Percentiles rank a stretch among this genome's conserved stretches.
phyloP scores from a whole-genome alignment of 1,140 invertebrate genomes.

The Lordiphosa stackelbergi region DNA sequence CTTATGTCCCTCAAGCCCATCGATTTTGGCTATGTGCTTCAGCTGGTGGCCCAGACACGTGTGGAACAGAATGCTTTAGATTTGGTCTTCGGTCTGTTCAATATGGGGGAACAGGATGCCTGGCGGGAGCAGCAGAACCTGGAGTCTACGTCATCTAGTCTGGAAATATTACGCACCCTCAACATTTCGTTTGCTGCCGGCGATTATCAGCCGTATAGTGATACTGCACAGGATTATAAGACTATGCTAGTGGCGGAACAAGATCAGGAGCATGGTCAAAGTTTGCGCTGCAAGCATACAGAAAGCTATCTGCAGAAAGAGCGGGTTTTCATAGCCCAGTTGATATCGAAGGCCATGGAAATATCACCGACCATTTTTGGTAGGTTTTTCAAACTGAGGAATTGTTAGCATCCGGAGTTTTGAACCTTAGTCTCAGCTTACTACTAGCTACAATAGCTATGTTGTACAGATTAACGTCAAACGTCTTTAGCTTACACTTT shows the following conservation, averaged over 20 bases:
- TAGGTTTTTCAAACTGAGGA: constrained; percentile 20
- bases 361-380: constrained; percentile 72
- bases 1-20: constrained; percentile 79
- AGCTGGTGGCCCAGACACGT: constrained; percentile 68
- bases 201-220: constrained; percentile 59
- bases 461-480: too few species aligned
- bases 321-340: constrained; percentile 59
- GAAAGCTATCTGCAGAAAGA: constrained; percentile 70
- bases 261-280: constrained; percentile 56
- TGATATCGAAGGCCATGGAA: constrained; percentile 66
- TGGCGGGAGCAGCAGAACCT: constrained; percentile 62
- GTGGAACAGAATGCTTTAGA: constrained; percentile 68
- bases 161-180: constrained; percentile 66
- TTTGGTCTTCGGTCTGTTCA: constrained; percentile 69
- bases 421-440: too few species aligned
- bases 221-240: constrained; percentile 54
- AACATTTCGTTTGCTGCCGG: constrained; percentile 65
- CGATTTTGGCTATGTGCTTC: constrained; percentile 79
- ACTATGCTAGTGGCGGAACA: constrained; percentile 27
- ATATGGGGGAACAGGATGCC: constrained; percentile 70
- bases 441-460: too few species aligned
- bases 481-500: too few species aligned
- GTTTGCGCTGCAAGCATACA: constrained; percentile 76
- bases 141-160: constrained; percentile 66
- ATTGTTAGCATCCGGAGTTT: too few species aligned